Evolutionary conservation across 1,140 invertebrate species (phyloP), one percentile per base, ranked within the genome.

Genomic region (Dreissena rostriformis): DNA sequence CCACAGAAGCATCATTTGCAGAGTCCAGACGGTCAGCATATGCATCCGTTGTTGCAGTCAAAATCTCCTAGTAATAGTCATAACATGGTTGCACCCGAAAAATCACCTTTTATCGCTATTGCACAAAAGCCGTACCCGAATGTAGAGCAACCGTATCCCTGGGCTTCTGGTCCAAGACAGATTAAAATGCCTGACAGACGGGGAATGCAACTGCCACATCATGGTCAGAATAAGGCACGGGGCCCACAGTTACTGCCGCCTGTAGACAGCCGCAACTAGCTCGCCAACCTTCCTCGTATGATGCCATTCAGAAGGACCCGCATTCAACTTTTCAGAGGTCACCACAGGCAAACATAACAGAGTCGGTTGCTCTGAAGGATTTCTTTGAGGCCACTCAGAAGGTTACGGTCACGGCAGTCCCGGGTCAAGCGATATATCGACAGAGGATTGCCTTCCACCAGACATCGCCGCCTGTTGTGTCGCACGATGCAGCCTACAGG

Each of bases 381-480:
- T 82, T 82, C 72, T 82, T 82, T 29, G 80, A 82, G 68, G 71
- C 80, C 22, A 82, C 72, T 14, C 80, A 82, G 11, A 82, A 82
- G 22, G 80, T 82, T 0, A 82, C 80, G 8, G 80, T 82, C 5
- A 82, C 65, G 12, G 72, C 80, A 1, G n/a, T 24, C 17, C 17
- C 57, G 12, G 22, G 22, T 24, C 57, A 61, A 61, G 4, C 57
- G 17, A n/a, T 61, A n/a, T 4, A 61, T 8, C 39, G 39, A 39
- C 39, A 39, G 39, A 39, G 39, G 39, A 39, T 39, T 8, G 39
- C 4, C 39, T 39, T 39, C 8, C 39, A 39, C 2, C 39, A 39
- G 8, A 39, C 39, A 39, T 39, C 39, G 8, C 39, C 39, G 39
- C 39, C 39, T 39, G 39, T 39, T 39, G 39, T 39, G 39, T 2